Evolutionary conservation across 2,888 invertebrate genomes (phyloP), one percentile per base, ranked within the genome.

Genomic region (Mesorhabditis belari): DNA sequence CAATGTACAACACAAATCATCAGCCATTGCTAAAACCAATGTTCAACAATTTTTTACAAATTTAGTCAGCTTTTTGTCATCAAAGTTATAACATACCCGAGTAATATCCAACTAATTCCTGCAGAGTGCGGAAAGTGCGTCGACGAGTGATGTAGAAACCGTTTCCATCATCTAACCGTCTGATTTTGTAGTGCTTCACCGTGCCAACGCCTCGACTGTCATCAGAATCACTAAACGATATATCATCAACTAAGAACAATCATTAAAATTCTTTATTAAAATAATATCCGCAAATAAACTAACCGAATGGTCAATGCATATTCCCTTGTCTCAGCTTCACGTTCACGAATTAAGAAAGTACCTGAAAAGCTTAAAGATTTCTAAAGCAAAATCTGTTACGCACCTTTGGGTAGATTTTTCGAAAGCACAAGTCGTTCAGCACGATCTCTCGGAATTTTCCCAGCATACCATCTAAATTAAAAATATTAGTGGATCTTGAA

Each of bases 401-500:
- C n/a, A 35, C 44, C 44, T n/a, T 92, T 86, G 3, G 90, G 90
- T 83, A 93, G 91, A 78, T 88, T 90, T 74, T 90, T 90, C 0
- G 89, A 88, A 75, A 93, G 84, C 28, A 98, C 87, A 51, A 93
- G 85, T 81, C 94, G 92, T 81, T 96, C 98, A 0, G 96, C 93
- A 82, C 95, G 94, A 82, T 94, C 93, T 75, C 96, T 87, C 51
- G 93, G 90, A 53, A 98, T 91, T 83, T 91, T 91, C 65, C 94
- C 94, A 84, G 95, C 94, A 85, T 92, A 98, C 96, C 98, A 98
- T 84, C 95, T 95, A 85, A 57, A n/a, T n/a, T n/a, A n/a, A n/a
- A n/a, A n/a, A 85, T 86, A 66, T 49, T 28, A 49, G 5, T 21
- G 5, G 51, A 17, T 35, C 52, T 58, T 17, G 5, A 24, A 19